Conservation (phyloP, 2,888 invertebrate genomes). For the Tiliacea aurago region DNA sequence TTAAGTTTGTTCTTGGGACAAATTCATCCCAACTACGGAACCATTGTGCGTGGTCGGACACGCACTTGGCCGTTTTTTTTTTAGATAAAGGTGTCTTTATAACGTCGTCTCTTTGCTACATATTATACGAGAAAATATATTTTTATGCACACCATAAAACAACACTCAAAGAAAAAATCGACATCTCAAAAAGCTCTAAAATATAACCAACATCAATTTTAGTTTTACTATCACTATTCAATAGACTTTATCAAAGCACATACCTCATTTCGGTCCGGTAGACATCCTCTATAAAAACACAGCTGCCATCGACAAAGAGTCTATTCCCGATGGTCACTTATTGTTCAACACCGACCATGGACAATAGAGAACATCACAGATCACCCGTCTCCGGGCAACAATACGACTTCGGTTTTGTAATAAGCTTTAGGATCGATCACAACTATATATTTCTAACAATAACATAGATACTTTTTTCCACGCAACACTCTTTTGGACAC, state of each 20-base stretch:
- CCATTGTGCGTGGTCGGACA: no score
- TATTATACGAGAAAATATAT: not conserved
- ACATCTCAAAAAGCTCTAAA: constrained; percentile 14
- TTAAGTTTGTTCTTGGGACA: no score
- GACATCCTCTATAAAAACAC: constrained; percentile 84
- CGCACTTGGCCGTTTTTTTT: no score
- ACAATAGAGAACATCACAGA: constrained; percentile 86
- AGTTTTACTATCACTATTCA: constrained; percentile 34
- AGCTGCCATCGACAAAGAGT: constrained; percentile 84
- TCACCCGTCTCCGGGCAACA: constrained; percentile 82
- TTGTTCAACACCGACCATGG: constrained; percentile 83
- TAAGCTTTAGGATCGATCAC: constrained; percentile 80
- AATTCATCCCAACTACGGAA: no score
- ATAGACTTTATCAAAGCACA: constrained; percentile 65
- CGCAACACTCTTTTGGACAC: constrained; percentile 61
- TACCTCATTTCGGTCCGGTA: constrained; percentile 78
- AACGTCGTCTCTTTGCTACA: not conserved
- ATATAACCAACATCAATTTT: constrained; percentile 17
- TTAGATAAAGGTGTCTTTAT: not conserved
- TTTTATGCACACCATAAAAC: constrained; percentile 6
- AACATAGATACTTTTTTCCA: constrained; percentile 69
- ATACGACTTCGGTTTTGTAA: constrained; percentile 82
- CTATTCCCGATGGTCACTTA: constrained; percentile 86
- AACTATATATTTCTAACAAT: constrained; percentile 74
- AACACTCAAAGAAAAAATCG: constrained; percentile 2